phyloP scores from a whole-genome alignment of 2,113 vertebrate genomes.

The Bos taurus region DNA sequence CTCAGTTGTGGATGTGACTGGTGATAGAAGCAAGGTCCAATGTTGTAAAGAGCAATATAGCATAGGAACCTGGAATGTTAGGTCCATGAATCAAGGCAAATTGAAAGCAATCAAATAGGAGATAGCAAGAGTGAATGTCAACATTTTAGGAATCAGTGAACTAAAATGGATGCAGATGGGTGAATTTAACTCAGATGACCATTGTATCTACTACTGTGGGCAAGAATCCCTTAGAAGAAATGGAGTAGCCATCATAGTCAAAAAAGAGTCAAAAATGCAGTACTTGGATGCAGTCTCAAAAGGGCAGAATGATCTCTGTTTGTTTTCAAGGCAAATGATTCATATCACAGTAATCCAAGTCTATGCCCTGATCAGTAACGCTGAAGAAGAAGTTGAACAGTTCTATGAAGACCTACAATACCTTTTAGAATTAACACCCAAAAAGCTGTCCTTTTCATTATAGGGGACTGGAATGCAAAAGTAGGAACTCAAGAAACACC shows the following conservation, averaged over 20 bases:
- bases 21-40: not conserved
- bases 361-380: accelerated
- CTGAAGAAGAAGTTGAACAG: accelerated
- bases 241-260: not conserved
- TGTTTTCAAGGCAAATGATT: not conserved
- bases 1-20: not conserved
- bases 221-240: not conserved
- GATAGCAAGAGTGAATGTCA: not conserved
- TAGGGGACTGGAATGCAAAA: not conserved
- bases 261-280: not conserved
- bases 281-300: not conserved
- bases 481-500: not conserved
- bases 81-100: not conserved
- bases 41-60: not conserved
- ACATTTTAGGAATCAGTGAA: not conserved
- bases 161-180: not conserved
- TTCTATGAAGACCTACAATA: not conserved
- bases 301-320: not conserved
- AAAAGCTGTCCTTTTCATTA: not conserved
- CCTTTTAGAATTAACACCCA: not conserved
- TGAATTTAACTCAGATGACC: not conserved
- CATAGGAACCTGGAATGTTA: not conserved
- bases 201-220: not conserved
- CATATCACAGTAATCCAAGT: not conserved
- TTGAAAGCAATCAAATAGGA: not conserved